phyloP scores from a whole-genome alignment of 2,113 vertebrate genomes.

The Cryptotis parvus region DNA sequence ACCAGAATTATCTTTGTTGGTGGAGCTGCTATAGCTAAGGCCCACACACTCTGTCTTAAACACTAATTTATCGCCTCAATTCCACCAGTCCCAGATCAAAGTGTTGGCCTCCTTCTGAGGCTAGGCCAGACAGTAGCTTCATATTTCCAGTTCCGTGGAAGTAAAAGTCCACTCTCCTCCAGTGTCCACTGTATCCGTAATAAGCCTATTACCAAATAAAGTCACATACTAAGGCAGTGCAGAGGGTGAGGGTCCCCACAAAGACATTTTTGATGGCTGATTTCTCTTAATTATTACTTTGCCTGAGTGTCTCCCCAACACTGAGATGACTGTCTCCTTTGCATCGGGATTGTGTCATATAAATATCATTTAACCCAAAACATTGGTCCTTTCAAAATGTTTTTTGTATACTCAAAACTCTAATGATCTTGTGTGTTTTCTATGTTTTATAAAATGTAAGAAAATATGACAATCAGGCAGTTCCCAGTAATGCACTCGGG shows the following conservation, averaged over 20 bases:
- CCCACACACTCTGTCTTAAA: background rate
- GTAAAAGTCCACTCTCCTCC: background rate
- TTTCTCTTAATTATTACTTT: no score
- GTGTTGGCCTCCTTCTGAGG: background rate
- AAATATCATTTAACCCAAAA: slow-evolving; percentile 13
- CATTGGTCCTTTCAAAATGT: background rate
- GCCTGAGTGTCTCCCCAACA: background rate
- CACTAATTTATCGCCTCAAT: background rate
- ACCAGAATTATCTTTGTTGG: background rate
- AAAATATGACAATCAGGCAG: background rate
- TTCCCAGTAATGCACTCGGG: background rate
- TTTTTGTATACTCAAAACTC: background rate
- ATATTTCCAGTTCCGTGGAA: background rate
- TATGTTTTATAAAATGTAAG: slow-evolving; percentile 18
- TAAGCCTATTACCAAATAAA: background rate
- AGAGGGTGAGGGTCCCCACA: background rate
- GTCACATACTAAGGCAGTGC: background rate
- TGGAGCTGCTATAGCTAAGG: background rate
- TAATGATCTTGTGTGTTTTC: background rate
- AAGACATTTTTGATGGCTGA: no score
- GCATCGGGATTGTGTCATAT: background rate
- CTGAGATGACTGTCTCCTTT: background rate
- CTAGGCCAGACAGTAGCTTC: background rate
- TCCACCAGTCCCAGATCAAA: background rate
- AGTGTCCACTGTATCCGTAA: background rate